These are phyloP conservation scores for Lasius platythorax DNA, from an alignment of 2,888 invertebrate genomes.

Conservation along the genomic window DNA sequence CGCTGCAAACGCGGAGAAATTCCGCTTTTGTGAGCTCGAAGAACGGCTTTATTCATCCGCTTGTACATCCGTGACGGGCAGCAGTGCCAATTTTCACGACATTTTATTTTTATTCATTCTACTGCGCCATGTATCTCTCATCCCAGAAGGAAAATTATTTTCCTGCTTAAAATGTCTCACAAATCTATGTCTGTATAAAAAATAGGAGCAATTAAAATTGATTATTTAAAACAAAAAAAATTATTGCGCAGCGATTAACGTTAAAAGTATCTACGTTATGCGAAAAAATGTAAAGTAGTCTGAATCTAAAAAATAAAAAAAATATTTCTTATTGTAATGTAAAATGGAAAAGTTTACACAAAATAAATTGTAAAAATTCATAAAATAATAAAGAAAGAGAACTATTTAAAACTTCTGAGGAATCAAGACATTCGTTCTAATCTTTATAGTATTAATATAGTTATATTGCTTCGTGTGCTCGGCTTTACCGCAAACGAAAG, in stretches of 20 bases:
- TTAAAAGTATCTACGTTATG: not conserved
- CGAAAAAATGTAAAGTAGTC: not conserved
- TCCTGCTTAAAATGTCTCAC: not conserved
- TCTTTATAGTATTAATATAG: constrained; percentile 6
- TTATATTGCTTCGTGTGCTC: not conserved
- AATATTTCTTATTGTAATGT: not conserved
- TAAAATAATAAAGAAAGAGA: not conserved
- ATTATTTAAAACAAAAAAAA: not conserved
- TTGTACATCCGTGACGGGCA: constrained; percentile 58
- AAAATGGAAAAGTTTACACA: not conserved
- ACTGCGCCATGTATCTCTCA: not conserved
- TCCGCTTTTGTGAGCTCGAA: constrained; percentile 65
- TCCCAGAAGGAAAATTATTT: not conserved
- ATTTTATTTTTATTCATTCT: constrained; percentile 9
- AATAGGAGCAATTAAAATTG: not conserved
- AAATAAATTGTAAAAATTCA: not conserved
- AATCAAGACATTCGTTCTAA: constrained; percentile 24
- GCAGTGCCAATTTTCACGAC: constrained; percentile 58
- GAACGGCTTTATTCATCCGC: constrained; percentile 64
- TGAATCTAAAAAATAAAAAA: not conserved
- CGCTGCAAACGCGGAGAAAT: constrained; percentile 68
- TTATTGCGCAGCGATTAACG: too few relatives aligned
- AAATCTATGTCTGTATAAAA: not conserved
- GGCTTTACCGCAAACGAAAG: constrained; percentile 82
- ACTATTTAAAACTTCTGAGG: not conserved